These are phyloP conservation scores for Mayetiola destructor DNA, from an alignment of 2,888 invertebrate genomes.

Conservation along the genomic window DNA sequence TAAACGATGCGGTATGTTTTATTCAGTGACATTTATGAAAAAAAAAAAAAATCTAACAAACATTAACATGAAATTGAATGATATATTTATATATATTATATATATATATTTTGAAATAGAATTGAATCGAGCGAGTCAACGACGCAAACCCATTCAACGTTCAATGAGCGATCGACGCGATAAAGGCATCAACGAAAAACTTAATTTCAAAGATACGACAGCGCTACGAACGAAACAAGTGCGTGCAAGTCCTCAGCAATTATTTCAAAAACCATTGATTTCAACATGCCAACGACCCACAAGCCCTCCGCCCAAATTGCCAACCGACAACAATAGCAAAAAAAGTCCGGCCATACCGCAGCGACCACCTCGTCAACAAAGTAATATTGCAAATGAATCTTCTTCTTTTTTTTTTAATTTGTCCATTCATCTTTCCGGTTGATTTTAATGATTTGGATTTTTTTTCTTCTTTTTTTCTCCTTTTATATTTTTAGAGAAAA, in stretches of 20 bases:
- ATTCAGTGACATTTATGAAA: too few species aligned
- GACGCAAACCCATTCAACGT: background rate
- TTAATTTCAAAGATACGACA: slow-evolving; percentile 66
- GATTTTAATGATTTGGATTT: too few species aligned
- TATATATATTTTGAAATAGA: background rate
- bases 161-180: slow-evolving; percentile 34
- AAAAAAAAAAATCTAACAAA: too few species aligned
- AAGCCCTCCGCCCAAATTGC: slow-evolving; percentile 38
- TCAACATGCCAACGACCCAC: slow-evolving; percentile 28
- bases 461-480: too few species aligned
- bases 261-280: slow-evolving; percentile 34
- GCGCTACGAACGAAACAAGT: slow-evolving; percentile 52
- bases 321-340: slow-evolving; percentile 18
- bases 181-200: slow-evolving; percentile 35
- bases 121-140: background rate
- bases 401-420: too few species aligned
- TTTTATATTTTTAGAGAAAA: background rate
- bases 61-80: too few species aligned
- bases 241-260: slow-evolving; percentile 47
- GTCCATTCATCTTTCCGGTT: too few species aligned
- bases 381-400: background rate
- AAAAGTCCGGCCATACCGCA: slow-evolving; percentile 2
- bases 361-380: slow-evolving; percentile 17
- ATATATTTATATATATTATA: background rate
- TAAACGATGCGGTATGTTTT: too few species aligned